Evolutionary conservation across 2,888 invertebrate species (phyloP), one percentile per base, ranked within the genome.

Genomic region (Meiosimyza platycephala): DNA sequence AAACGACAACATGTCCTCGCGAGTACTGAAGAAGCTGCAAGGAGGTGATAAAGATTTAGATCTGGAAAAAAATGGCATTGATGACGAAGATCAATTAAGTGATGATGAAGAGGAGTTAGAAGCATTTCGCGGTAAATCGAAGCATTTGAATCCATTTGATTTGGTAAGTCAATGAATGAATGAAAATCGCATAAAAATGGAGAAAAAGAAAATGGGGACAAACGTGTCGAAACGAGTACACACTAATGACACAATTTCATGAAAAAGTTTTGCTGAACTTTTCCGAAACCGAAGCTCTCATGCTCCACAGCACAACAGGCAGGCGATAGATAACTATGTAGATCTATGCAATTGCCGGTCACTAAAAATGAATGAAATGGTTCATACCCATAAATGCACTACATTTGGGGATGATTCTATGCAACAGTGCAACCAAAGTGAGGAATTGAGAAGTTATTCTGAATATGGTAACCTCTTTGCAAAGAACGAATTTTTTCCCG

Each of bases 91-190:
- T 79, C 83, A 88, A 74, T 83, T 82, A 74, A 81, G 82, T 28
- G 85, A 85, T 50, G 83, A 85, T 60, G 84, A 84, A 12, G 90
- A 89, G 71, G 89, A 85, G 47, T 79, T 89, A 80, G 91, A 92
- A 80, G 88, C 89, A 54, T 88, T 88, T 75, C 89, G 89, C 74
- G 88, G 88, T 54, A 88, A 90, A 79, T 88, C 89, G 78, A 91
- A 91, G 80, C 89, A 92, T 81, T 88, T 91, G 72, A 92, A 92
- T 87, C 89, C 91, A 78, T 93, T 93, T 80, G 92, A 92, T 88
- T 88, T 93, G 90, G 93, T 93, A 88, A 86, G 88, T 86, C 73
- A 70, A 67, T 65, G 57, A 48, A 18, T n/a, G 47, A 54, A 51
- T 47, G 71, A 67, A 54, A 67, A 48, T 68, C 18, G 28, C 12